These are phyloP conservation scores for Phoxinus phoxinus DNA, from an alignment of 2,113 vertebrate genomes.

Conservation along the genomic window DNA sequence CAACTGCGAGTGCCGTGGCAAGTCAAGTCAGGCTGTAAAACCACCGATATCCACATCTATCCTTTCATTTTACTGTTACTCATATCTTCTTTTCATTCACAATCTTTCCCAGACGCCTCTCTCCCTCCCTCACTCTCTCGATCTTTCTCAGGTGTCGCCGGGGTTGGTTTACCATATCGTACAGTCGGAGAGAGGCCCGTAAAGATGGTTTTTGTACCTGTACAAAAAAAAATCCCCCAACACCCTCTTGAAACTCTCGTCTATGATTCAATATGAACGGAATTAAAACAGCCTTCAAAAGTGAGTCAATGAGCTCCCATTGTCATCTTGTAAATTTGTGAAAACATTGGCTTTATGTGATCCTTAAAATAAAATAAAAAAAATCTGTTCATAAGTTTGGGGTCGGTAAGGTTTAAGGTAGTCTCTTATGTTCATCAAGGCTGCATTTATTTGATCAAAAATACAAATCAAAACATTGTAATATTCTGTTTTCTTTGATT, in stretches of 20 bases:
- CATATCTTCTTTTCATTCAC: conserved; percentile 54
- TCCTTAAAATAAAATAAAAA: not conserved
- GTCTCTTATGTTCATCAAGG: not conserved
- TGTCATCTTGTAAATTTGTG: not conserved
- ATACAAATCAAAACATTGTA: not conserved
- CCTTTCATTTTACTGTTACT: conserved; percentile 54
- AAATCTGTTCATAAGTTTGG: not conserved
- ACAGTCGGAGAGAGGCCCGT: conserved; percentile 53
- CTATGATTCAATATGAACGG: conserved; percentile 53
- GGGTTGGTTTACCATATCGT: conserved; percentile 63
- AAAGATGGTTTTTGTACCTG: conserved; percentile 38
- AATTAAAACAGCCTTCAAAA: conserved; percentile 45
- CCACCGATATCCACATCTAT: conserved; percentile 21
- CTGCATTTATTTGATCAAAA: not conserved
- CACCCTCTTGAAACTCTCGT: conserved; percentile 43
- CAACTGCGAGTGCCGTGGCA: not conserved
- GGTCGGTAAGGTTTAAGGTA: not conserved
- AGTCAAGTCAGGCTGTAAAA: not conserved
- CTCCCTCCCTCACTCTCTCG: conserved; percentile 53
- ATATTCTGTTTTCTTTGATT: too few species aligned
- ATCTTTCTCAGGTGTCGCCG: conserved; percentile 62
- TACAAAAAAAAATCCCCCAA: conserved; percentile 44
- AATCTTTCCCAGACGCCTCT: conserved; percentile 32
- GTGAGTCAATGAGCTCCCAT: conserved; percentile 56
- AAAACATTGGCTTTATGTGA: not conserved